These are phyloP conservation scores for Cyprinus carpio DNA, from an alignment of 2,113 vertebrate species.

Conservation along the genomic window DNA sequence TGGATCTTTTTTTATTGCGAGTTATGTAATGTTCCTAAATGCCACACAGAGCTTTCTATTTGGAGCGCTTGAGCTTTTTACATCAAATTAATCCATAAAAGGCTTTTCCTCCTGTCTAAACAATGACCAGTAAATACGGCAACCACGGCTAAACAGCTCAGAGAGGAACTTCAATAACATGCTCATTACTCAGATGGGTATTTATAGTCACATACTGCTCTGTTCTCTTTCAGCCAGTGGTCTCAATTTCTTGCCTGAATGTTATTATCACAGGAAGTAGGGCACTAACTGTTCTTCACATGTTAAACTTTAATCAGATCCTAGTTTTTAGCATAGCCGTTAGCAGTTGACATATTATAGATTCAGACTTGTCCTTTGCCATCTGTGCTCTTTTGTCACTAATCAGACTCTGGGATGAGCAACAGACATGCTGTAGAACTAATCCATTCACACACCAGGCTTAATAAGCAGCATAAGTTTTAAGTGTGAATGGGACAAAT, in stretches of 20 bases:
- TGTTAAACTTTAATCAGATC: slow-evolving; percentile 20
- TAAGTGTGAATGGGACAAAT: background rate
- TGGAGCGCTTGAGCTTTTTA: slow-evolving; percentile 49
- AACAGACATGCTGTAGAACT: background rate
- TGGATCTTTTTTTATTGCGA: background rate
- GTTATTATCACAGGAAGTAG: slow-evolving; percentile 38
- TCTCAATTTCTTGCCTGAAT: slow-evolving; percentile 19
- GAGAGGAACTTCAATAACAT: slow-evolving; percentile 53
- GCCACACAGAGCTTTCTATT: slow-evolving; percentile 38
- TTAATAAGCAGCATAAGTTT: slow-evolving; percentile 10
- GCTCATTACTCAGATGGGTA: slow-evolving; percentile 47
- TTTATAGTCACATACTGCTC: slow-evolving; percentile 51
- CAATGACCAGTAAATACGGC: slow-evolving; percentile 54
- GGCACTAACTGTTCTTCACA: slow-evolving; percentile 20
- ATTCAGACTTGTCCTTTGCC: slow-evolving; percentile 28
- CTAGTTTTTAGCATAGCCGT: slow-evolving; percentile 11
- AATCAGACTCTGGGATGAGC: background rate
- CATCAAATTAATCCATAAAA: slow-evolving; percentile 59
- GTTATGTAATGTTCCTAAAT: slow-evolving; percentile 54
- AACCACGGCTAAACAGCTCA: slow-evolving; percentile 39
- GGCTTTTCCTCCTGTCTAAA: slow-evolving; percentile 54
- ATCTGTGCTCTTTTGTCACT: slow-evolving; percentile 13
- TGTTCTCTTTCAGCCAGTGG: slow-evolving; percentile 35
- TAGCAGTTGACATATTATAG: slow-evolving; percentile 40
- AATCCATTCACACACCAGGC: background rate